Base-by-base conservation (phyloP, 2,888 invertebrate species). In the Lepidocyrtoides sp. region DNA sequence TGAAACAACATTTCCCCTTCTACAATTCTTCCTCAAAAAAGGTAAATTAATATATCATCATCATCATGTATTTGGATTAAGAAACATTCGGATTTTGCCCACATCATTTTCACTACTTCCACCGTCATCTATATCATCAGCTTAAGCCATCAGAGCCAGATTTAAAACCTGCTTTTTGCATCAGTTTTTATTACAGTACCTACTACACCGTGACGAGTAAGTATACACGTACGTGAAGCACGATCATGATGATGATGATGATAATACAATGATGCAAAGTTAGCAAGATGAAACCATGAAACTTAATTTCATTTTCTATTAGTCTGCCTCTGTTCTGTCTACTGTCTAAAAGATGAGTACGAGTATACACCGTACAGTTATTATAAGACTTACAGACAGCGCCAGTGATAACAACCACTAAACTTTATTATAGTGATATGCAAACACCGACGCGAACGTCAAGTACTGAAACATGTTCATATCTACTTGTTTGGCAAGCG, bases 41-140 rank as follows among this genome's bases (percentile, higher is more conserved):
- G 66, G 48, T 29, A 90, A 90, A 90, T 89, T 89, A 89, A 82
- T 82, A 75, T 72, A 82, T 63, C 75, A 90, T 90, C 77, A 77
- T 36, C 10, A 44, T 44, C 20, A 81, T 72, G 36, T 44, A 72
- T 90, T 90, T 48, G 69, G 85, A 90, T 83, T 84, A 84, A 89
- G 54, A 88, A 36, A 66, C 57, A 44, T 69, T 60, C 54, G 69
- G 84, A 66, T 89, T 82, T 81, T 85, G 85, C 69, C 85, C 90
- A 90, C 81, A 84, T 85, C 85, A 90, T 90, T 85, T 90, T 60
- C 79, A 83, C 77, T 66, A 66, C 77, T 77, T 83, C 83, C 77
- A 89, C 63, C 89, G 83, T 89, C 84, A 89, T 89, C 89, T 29
- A 77, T 54, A 29, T 75, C 44, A 75, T 75, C 69, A 36, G 20